These are phyloP conservation scores for Antigone vipio DNA, from an alignment of 2,113 vertebrate genomes.

Conservation along the genomic window DNA sequence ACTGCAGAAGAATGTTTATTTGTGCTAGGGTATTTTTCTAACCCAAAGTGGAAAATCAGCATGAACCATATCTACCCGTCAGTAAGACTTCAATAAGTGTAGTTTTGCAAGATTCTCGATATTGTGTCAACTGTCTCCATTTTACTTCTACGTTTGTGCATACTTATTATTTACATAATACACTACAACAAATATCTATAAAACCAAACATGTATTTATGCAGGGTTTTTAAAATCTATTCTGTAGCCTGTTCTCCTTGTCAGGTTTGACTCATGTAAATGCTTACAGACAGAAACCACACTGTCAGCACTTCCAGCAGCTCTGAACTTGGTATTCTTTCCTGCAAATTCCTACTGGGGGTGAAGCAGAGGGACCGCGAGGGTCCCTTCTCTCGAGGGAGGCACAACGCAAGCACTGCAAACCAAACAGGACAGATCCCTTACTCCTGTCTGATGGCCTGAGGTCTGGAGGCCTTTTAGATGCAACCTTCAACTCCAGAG, in stretches of 20 bases:
- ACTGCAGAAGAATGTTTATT: background rate
- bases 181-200: background rate
- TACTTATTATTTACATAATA: background rate
- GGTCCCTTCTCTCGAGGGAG: no score
- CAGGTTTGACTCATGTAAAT: background rate
- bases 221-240: rapidly evolving
- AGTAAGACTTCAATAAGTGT: background rate
- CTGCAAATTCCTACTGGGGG: background rate
- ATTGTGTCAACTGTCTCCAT: background rate
- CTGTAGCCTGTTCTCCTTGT: background rate
- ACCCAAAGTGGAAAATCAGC: background rate
- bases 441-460: background rate
- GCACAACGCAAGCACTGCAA: background rate
- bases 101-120: background rate
- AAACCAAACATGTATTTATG: background rate
- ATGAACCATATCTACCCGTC: background rate
- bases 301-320: background rate
- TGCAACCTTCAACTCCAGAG: background rate
- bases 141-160: background rate
- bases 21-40: background rate
- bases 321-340: background rate
- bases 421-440: background rate
- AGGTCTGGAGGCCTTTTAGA: background rate
- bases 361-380: background rate
- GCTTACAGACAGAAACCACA: background rate